Evolutionary conservation across 1,140 invertebrate species (phyloP).

Genomic region (Cylas formicarius): DNA sequence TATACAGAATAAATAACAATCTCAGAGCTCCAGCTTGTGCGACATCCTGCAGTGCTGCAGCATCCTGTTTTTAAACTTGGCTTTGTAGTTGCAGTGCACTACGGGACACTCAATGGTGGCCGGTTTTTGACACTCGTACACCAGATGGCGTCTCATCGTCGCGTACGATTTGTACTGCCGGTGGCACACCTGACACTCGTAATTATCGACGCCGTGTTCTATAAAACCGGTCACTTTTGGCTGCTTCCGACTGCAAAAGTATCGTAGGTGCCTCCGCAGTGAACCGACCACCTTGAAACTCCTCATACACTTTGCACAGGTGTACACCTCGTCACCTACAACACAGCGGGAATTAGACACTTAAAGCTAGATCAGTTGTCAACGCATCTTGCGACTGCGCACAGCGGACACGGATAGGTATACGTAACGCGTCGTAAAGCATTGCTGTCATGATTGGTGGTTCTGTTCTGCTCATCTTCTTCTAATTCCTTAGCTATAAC

Average conservation of each 20-base stretch:
- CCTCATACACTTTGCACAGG: slow-evolving; percentile 42
- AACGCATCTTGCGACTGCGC: too few species aligned
- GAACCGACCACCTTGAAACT: slow-evolving; percentile 46
- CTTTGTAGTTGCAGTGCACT: slow-evolving; percentile 42
- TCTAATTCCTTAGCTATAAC: too few species aligned
- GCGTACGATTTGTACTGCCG: slow-evolving; percentile 47
- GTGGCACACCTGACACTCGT: slow-evolving; percentile 43
- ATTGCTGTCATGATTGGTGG: too few species aligned
- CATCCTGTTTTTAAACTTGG: slow-evolving; percentile 43
- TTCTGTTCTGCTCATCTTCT: too few species aligned
- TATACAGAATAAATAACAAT: not conserved
- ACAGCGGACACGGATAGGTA: too few species aligned
- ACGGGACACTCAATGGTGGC: slow-evolving; percentile 48
- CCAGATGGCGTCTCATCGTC: slow-evolving; percentile 43
- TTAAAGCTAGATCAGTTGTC: too few species aligned
- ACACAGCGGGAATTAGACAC: too few species aligned
- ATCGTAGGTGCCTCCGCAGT: slow-evolving; percentile 46
- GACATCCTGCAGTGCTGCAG: slow-evolving; percentile 43
- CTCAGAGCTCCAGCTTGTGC: slow-evolving; percentile 19
- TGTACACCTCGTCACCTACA: not conserved
- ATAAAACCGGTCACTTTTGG: slow-evolving; percentile 38
- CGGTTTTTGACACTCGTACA: slow-evolving; percentile 48
- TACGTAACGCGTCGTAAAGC: too few species aligned
- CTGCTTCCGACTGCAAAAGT: slow-evolving; percentile 46
- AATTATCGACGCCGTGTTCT: slow-evolving; percentile 9